These are phyloP conservation scores for Dromococcyx pavoninus DNA, from an alignment of 2,797 vertebrate genomes.

Conservation along the genomic window DNA sequence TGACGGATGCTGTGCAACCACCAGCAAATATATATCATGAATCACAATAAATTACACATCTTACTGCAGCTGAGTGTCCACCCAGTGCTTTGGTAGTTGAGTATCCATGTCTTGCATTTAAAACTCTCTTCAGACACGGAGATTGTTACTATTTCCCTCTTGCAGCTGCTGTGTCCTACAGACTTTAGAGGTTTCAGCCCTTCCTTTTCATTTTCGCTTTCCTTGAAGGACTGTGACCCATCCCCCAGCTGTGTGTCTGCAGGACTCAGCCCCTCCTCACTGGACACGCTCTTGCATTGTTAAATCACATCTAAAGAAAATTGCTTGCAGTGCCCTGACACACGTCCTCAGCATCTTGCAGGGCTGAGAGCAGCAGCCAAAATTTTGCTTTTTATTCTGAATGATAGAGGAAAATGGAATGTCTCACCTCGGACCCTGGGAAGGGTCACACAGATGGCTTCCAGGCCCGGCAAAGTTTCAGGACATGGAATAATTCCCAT, in stretches of 20 bases:
- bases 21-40: accelerated
- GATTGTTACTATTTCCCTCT: accelerated
- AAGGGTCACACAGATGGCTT: conserved; percentile 53
- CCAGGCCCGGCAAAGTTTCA: background rate
- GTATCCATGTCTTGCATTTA: background rate
- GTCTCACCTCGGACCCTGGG: background rate
- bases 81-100: accelerated
- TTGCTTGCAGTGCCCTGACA: background rate
- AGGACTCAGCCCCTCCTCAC: accelerated
- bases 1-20: background rate
- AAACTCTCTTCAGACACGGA: background rate
- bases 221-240: background rate
- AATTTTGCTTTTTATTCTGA: background rate
- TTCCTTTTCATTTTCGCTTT: background rate
- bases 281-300: background rate
- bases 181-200: background rate
- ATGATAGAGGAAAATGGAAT: conserved; percentile 44
- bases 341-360: background rate
- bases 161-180: background rate
- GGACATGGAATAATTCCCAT: conserved; percentile 25
- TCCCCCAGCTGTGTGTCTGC: background rate
- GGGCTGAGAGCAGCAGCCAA: background rate
- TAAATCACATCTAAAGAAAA: background rate
- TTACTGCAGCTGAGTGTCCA: accelerated
- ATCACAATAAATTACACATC: background rate